phyloP scores from a whole-genome alignment of 2,113 vertebrate species.

The Oxyruncus cristatus region DNA sequence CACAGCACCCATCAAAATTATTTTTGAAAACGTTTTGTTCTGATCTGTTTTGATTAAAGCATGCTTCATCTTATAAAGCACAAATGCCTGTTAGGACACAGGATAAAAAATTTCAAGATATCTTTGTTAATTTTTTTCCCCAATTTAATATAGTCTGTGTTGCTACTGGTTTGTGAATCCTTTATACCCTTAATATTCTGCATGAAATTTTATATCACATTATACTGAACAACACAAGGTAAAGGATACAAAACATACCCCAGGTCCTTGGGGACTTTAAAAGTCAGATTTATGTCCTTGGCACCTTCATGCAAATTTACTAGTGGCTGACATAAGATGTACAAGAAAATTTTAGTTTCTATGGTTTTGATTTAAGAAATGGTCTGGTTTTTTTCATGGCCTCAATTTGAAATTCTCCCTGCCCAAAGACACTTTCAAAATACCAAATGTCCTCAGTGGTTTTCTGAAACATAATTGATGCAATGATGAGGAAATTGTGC shows the following conservation, averaged over 20 bases:
- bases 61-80: background rate
- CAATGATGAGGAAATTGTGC: constrained; percentile 16
- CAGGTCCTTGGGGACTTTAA: background rate
- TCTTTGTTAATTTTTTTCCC: background rate
- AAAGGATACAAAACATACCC: background rate
- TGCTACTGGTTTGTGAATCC: background rate
- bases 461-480: constrained; percentile 31
- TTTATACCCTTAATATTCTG: background rate
- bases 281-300: background rate
- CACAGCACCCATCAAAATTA: background rate
- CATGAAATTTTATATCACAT: background rate
- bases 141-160: background rate
- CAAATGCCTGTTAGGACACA: background rate
- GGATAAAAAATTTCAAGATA: background rate
- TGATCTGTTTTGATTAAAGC: background rate
- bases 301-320: background rate
- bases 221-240: background rate
- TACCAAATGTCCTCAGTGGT: background rate
- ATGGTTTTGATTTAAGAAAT: background rate
- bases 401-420: background rate
- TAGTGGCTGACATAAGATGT: background rate
- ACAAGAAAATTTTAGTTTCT: background rate
- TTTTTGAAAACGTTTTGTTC: background rate
- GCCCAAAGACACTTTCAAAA: background rate
- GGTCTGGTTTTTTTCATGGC: background rate